These are phyloP conservation scores for Pristis pectinata DNA, from an alignment of 2,797 vertebrate genomes.

Conservation along the genomic window DNA sequence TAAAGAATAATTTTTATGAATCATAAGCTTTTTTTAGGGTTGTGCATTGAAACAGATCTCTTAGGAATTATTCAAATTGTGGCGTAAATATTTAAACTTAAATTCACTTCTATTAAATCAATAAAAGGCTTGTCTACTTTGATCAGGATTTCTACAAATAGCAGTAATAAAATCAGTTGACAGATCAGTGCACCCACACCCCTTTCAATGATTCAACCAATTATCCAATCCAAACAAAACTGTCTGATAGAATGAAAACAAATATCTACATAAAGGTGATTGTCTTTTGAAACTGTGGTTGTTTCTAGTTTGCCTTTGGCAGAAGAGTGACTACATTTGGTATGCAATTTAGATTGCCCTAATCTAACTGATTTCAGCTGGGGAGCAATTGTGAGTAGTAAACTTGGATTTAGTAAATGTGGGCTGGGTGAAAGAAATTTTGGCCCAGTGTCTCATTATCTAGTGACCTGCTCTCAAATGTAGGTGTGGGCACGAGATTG, in stretches of 20 bases:
- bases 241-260: background rate
- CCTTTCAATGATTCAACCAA: background rate
- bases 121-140: background rate
- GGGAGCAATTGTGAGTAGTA: background rate
- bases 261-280: background rate
- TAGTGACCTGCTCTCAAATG: background rate
- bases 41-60: background rate
- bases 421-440: background rate
- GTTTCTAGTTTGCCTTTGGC: background rate
- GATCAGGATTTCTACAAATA: conserved; percentile 2
- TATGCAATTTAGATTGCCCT: background rate
- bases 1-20: background rate
- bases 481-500: background rate
- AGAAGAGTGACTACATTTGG: background rate
- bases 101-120: background rate
- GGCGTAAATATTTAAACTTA: background rate
- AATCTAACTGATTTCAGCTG: background rate
- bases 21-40: background rate
- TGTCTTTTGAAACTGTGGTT: background rate
- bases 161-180: background rate
- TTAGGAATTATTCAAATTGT: background rate
- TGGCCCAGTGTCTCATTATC: background rate
- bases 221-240: background rate
- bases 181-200: background rate
- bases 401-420: background rate